Evolutionary conservation across 2,797 vertebrate species (phyloP).

Genomic region (Notolabrus celidotus): DNA sequence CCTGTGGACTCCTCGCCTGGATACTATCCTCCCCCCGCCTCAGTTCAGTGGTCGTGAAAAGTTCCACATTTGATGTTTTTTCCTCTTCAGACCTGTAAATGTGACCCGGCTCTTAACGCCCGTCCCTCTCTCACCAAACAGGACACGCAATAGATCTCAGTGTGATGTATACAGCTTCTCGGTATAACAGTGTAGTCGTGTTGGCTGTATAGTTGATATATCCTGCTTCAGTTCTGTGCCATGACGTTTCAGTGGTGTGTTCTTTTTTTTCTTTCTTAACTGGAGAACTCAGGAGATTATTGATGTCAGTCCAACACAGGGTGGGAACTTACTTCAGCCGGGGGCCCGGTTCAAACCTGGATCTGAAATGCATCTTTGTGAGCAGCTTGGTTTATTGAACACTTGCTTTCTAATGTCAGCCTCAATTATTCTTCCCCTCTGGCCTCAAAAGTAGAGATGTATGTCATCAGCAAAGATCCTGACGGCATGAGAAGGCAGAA

Average conservation of each 20-base stretch:
- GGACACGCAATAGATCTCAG: slow-evolving; percentile 48
- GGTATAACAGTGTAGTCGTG: slow-evolving; percentile 56
- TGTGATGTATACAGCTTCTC: slow-evolving; percentile 61
- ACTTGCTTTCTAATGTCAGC: too few species aligned
- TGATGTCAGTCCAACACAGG: slow-evolving; percentile 74
- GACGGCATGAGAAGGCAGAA: too few species aligned
- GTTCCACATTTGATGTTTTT: slow-evolving; percentile 52
- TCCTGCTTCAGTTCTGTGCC: slow-evolving; percentile 66
- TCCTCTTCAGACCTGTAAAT: slow-evolving; percentile 65
- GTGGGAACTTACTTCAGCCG: slow-evolving; percentile 16
- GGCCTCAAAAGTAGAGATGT: too few species aligned
- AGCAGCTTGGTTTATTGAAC: neutral
- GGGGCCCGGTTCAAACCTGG: neutral
- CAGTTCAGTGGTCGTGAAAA: slow-evolving; percentile 57
- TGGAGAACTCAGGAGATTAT: slow-evolving; percentile 82
- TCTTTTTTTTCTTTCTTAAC: slow-evolving; percentile 60
- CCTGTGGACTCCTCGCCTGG: slow-evolving; percentile 48
- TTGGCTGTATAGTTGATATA: slow-evolving; percentile 56
- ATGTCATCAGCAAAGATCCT: too few species aligned
- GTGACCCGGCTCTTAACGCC: slow-evolving; percentile 42
- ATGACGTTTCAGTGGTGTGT: slow-evolving; percentile 58
- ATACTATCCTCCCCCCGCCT: slow-evolving; percentile 35
- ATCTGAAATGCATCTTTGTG: slow-evolving; percentile 17
- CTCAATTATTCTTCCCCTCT: too few species aligned
- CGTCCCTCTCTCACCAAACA: slow-evolving; percentile 12